phyloP scores from a whole-genome alignment of 2,113 vertebrate species.

The Gavialis gangeticus region DNA sequence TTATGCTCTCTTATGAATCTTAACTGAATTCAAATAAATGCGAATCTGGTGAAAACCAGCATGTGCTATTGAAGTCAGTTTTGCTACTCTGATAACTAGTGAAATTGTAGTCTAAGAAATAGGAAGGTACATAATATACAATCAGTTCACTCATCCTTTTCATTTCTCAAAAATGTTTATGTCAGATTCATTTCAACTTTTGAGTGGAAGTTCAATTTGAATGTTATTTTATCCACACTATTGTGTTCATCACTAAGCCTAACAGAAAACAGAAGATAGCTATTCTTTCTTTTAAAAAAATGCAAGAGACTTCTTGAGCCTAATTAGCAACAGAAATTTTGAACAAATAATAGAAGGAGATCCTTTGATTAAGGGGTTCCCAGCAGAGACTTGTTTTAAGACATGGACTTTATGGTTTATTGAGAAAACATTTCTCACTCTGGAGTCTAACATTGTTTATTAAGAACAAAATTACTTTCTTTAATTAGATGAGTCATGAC shows the following conservation, averaged over 20 bases:
- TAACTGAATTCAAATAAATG: rapidly evolving
- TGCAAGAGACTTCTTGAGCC: not conserved
- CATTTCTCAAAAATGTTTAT: not conserved
- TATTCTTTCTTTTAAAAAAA: not conserved
- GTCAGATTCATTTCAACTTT: constrained; percentile 12
- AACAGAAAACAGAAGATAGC: constrained; percentile 23
- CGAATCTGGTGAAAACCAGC: not conserved
- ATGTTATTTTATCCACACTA: constrained; percentile 43
- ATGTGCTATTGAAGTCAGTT: not conserved
- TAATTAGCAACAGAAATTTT: constrained; percentile 38
- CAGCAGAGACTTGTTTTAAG: not conserved
- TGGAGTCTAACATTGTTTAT: constrained; percentile 62
- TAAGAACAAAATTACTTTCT: constrained; percentile 39
- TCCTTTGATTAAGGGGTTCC: constrained; percentile 28
- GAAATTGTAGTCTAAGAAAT: not conserved
- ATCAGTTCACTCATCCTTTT: not conserved
- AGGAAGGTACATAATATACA: not conserved
- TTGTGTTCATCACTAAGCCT: constrained; percentile 20
- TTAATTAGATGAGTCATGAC: constrained; percentile 17
- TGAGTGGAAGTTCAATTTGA: not conserved
- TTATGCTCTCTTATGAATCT: not conserved
- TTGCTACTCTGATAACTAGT: not conserved
- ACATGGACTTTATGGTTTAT: constrained; percentile 29
- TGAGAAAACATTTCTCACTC: constrained; percentile 52
- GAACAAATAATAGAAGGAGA: constrained; percentile 50